These are phyloP conservation scores for Mus minutoides DNA, from an alignment of 2,797 vertebrate species.

Conservation along the genomic window DNA sequence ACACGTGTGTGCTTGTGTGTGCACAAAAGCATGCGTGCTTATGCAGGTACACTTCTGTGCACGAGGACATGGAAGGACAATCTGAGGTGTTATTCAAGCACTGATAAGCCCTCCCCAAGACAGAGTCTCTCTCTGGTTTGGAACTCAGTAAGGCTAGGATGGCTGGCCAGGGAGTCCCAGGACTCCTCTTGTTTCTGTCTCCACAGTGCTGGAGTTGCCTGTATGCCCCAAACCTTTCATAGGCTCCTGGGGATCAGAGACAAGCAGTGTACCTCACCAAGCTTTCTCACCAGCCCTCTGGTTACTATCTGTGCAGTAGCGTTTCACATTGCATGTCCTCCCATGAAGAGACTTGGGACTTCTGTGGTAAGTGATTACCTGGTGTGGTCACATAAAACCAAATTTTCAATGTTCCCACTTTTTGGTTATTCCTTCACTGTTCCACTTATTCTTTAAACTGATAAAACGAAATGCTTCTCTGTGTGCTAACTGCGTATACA, in stretches of 20 bases:
- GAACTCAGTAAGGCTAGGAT: neutral
- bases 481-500: rapidly evolving
- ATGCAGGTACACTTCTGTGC: neutral
- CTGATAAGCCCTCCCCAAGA: too few species aligned
- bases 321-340: neutral
- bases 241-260: neutral
- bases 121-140: neutral
- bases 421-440: neutral
- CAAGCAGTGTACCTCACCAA: neutral
- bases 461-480: neutral
- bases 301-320: neutral
- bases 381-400: neutral
- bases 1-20: too few species aligned
- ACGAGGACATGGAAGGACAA: neutral
- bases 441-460: neutral
- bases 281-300: neutral
- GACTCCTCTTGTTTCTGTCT: neutral
- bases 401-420: neutral
- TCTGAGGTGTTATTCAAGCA: neutral
- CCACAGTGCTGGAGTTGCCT: neutral
- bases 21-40: neutral
- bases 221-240: neutral
- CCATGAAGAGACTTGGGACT: neutral
- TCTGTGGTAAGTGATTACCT: neutral
- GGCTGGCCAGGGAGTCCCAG: neutral